Conservation (phyloP, 2,888 invertebrate species). For the Anarsia innoxiella region DNA sequence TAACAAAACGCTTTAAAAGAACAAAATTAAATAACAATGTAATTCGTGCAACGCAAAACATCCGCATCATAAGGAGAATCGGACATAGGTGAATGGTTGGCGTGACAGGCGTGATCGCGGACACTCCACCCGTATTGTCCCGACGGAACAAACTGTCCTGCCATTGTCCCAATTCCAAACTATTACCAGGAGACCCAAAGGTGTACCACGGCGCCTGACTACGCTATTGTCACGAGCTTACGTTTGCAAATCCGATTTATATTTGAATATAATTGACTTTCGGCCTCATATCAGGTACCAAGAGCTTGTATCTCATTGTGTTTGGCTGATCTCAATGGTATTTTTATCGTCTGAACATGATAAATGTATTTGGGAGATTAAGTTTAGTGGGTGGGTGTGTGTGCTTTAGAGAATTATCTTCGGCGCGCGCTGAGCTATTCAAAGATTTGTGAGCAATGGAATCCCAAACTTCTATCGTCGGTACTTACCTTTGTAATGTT, state of each 20-base stretch:
- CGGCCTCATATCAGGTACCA: conserved; percentile 64
- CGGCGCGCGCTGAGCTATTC: conserved; percentile 31
- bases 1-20: no score
- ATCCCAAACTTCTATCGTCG: no score
- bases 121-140: conserved; percentile 27
- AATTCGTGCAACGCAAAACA: no score
- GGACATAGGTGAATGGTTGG: conserved; percentile 19
- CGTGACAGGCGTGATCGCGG: conserved; percentile 34
- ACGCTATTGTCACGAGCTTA: conserved; percentile 66
- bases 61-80: no score
- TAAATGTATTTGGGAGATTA: conserved; percentile 72
- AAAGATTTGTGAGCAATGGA: conserved; percentile 31
- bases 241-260: conserved; percentile 74
- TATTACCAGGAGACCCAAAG: conserved; percentile 37
- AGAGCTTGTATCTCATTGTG: conserved; percentile 61
- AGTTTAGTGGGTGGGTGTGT: conserved; percentile 49
- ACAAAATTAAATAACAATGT: no score
- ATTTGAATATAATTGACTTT: conserved; percentile 76
- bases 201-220: conserved; percentile 52
- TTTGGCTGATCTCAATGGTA: conserved; percentile 65
- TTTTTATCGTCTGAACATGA: conserved; percentile 71
- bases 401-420: conserved; percentile 21
- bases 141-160: conserved; percentile 23
- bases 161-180: conserved; percentile 32
- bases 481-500: no score